phyloP scores from a whole-genome alignment of 2,797 vertebrate species.

The Chrosomus eos region DNA sequence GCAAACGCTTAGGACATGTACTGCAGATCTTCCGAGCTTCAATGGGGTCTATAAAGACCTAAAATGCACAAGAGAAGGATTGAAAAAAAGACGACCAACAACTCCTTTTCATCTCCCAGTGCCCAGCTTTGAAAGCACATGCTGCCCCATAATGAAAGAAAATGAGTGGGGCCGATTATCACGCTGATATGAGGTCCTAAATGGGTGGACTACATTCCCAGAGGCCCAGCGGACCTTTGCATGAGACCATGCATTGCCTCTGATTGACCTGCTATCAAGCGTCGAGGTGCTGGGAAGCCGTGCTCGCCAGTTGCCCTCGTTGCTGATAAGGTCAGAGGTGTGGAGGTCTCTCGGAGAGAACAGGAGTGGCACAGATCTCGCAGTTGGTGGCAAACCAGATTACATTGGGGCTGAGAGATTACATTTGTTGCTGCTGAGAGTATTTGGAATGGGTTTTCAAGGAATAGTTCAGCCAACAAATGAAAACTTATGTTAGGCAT shows the following conservation, averaged over 20 bases:
- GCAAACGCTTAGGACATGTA: neutral
- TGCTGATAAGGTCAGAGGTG: conserved; percentile 53
- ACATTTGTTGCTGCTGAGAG: conserved; percentile 25
- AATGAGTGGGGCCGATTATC: conserved; percentile 64
- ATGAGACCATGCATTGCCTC: conserved; percentile 33
- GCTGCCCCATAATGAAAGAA: conserved; percentile 66
- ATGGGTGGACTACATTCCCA: conserved; percentile 58
- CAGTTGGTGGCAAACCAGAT: conserved; percentile 57
- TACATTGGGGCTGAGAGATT: neutral
- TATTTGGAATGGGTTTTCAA: conserved; percentile 12
- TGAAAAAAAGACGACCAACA: neutral
- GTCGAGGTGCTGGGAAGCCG: conserved; percentile 59
- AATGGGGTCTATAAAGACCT: neutral
- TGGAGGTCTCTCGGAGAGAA: conserved; percentile 51
- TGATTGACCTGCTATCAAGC: conserved; percentile 60
- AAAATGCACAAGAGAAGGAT: neutral
- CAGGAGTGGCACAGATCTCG: conserved; percentile 15
- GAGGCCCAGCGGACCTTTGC: conserved; percentile 44
- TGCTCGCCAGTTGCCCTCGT: conserved; percentile 28
- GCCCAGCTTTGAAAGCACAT: conserved; percentile 54
- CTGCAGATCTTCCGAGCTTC: conserved; percentile 6
- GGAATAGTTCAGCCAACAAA: conserved; percentile 30
- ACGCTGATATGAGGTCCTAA: conserved; percentile 55
- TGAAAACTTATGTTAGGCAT: neutral
- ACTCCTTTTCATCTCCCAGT: conserved; percentile 38